Evolutionary conservation across 2,113 vertebrate species (phyloP).

Genomic region (Odontophorus gujanensis): DNA sequence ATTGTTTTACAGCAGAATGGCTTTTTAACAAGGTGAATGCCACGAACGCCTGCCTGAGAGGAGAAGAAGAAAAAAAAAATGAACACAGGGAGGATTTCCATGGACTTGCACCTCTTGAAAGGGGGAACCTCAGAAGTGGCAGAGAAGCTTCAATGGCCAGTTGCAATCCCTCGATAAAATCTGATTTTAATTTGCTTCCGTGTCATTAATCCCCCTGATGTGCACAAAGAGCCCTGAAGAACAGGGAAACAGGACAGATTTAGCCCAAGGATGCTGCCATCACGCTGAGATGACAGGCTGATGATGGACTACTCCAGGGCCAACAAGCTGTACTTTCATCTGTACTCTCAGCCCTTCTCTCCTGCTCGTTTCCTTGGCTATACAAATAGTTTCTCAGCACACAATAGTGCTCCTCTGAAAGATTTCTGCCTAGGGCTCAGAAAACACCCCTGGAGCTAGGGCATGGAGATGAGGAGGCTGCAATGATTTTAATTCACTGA

Average conservation of each 20-base stretch:
- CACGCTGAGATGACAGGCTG: background rate
- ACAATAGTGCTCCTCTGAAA: background rate
- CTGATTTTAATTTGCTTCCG: background rate
- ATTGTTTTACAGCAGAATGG: constrained; percentile 47
- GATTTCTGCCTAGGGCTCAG: background rate
- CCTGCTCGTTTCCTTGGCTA: background rate
- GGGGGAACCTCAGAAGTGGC: background rate
- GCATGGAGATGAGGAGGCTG: background rate
- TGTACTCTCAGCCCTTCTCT: background rate
- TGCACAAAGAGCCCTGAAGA: background rate
- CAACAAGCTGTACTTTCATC: background rate
- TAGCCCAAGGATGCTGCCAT: background rate
- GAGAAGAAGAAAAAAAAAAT: background rate
- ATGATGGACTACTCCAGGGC: background rate
- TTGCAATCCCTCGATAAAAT: fast-evolving
- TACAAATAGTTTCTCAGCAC: background rate
- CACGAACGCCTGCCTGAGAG: background rate
- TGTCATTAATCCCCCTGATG: background rate
- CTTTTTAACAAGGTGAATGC: constrained; percentile 47
- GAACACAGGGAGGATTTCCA: background rate
- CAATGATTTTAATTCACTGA: background rate
- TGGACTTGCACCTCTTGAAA: background rate
- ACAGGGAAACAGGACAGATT: background rate
- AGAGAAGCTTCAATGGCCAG: background rate
- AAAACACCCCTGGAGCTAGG: background rate